Percentiles rank a stretch among this genome's conserved stretches.
These are phyloP conservation scores for Isaurus tuberculatus DNA, from an alignment of 92 coral and sea anemone genomes.

Conservation along the genomic window DNA sequence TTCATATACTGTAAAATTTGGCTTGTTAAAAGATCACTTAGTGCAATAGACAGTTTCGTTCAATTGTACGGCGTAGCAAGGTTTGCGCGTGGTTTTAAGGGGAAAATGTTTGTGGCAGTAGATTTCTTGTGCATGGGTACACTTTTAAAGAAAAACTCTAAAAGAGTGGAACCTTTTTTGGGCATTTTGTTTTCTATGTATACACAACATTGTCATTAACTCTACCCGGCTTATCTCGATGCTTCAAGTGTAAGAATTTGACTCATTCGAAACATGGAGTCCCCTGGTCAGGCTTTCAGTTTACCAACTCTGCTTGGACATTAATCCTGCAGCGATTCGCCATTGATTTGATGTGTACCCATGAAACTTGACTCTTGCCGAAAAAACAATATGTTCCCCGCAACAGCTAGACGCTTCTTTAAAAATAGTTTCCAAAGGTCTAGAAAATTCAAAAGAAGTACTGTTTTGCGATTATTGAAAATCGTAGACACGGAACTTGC, in stretches of 20 bases:
- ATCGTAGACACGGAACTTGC: background rate
- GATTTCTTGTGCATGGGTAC: background rate
- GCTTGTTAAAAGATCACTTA: too few relatives aligned
- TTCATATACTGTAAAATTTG: too few relatives aligned
- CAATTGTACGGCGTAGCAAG: too few relatives aligned
- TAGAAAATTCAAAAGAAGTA: background rate
- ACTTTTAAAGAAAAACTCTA: background rate
- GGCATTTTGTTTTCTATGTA: background rate
- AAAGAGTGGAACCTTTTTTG: background rate
- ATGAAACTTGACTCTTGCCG: constrained; percentile 46
- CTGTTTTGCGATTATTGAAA: background rate
- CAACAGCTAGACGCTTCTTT: constrained; percentile 27
- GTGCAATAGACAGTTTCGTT: too few relatives aligned
- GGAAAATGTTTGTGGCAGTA: too few relatives aligned
- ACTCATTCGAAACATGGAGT: constrained; percentile 35
- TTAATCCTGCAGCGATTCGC: constrained; percentile 37
- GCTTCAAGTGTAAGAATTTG: constrained; percentile 24
- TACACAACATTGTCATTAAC: background rate
- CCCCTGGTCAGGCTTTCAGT: constrained; percentile 29
- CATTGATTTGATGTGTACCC: background rate
- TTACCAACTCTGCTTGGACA: constrained; percentile 20
- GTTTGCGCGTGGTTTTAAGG: too few relatives aligned
- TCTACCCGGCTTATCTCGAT: background rate
- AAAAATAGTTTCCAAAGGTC: constrained; percentile 1
- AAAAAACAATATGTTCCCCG: constrained; percentile 31